These are phyloP conservation scores for Dromococcyx pavoninus DNA, from an alignment of 2,797 vertebrate genomes.

Conservation along the genomic window DNA sequence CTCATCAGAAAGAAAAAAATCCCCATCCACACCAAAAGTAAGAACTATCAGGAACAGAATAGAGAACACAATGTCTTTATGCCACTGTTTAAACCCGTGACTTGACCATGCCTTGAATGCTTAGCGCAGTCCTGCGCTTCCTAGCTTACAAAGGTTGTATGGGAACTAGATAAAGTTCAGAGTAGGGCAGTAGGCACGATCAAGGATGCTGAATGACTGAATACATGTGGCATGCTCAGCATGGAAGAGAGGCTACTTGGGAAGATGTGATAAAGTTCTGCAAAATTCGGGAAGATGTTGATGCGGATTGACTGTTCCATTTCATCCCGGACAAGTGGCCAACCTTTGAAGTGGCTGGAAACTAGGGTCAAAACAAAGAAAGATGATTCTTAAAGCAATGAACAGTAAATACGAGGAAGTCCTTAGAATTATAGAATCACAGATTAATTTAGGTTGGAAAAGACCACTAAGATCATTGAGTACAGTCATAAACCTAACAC, in stretches of 20 bases:
- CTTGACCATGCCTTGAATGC: not conserved
- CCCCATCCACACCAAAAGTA: not conserved
- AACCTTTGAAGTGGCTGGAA: not conserved
- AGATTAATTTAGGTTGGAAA: no score
- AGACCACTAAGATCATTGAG: no score
- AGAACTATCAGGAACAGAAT: not conserved
- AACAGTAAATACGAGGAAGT: not conserved
- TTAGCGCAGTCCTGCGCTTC: not conserved
- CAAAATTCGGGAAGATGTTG: not conserved
- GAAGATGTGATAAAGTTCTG: not conserved
- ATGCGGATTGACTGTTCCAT: not conserved
- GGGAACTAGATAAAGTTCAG: not conserved
- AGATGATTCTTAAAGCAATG: not conserved
- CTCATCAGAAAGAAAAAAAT: not conserved
- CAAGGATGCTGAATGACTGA: not conserved
- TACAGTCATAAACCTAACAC: no score
- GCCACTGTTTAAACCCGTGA: not conserved
- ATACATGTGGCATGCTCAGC: not conserved
- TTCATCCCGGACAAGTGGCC: not conserved
- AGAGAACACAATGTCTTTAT: not conserved
- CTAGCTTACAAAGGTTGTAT: not conserved
- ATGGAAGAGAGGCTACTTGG: not conserved
- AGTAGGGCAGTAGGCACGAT: not conserved
- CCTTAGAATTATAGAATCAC: not conserved
- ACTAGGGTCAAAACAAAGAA: not conserved